Evolutionary conservation across 2,113 vertebrate genomes (phyloP), one percentile per base, ranked within the genome.

Genomic region (Gambusia holbrooki): DNA sequence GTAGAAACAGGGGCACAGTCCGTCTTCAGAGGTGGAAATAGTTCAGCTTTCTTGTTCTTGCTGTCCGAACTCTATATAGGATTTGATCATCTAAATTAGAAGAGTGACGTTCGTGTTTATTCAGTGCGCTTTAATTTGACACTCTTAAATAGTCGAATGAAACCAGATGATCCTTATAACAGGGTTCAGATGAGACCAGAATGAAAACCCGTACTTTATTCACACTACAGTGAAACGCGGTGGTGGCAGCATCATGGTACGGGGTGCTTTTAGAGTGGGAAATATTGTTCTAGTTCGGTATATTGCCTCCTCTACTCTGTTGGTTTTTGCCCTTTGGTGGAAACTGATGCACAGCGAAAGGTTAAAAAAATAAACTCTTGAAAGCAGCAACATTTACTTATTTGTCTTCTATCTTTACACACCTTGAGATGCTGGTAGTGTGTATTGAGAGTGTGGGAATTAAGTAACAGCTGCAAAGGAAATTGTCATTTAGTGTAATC

Each of bases 391-490:
- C 70, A 60, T 80, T 82, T 81, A 60, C 48, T 74, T 69, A 62
- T 74, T 74, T 13, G 45, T 67, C 22, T 28, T 22, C 51, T 68
- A 27, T 62, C 67, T 78, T 64, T 37, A 19, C 45, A 37, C 15
- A 66, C 76, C 14, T 29, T 42, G 68, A 83, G 81, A 84, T 45
- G 66, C 65, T 77, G 64, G 70, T 81, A 67, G 73, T 81, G 82
- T 90, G 78, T 78, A 76, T 79, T 32, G 37, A 42, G 76, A 73
- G 73, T 32, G 69, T 83, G 75, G 85, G 87, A 89, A 87, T 87
- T 76, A 79, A 76, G 77, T 19, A 54, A 69, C 67, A 71, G 66
- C 58, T 7, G 61, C 3, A 17, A 87, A 84, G 79, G 77, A 87
- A 88, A 77, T 69, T 82, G 62, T 45, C 81, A 71, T 87, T 86